Evolutionary conservation across 2,113 vertebrate genomes (phyloP), one percentile per base, ranked within the genome.

Genomic region (Eolophus roseicapilla): DNA sequence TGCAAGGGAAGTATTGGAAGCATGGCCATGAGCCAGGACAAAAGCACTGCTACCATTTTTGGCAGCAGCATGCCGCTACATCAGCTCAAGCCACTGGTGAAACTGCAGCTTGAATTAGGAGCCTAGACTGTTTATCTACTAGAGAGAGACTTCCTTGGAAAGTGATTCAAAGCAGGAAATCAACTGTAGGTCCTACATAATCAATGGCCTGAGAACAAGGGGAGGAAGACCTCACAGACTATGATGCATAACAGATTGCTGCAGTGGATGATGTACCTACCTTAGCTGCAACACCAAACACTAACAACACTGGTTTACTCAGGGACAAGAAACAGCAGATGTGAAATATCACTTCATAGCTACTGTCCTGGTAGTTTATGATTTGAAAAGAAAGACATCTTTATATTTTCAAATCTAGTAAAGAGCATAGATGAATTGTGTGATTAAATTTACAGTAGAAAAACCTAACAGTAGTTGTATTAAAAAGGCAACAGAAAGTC

Each of bases 1-100:
- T 0, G 0, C 47, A 35, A 24, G 24, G 33, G 47, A 83, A 57
- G 62, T 12, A 25, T 0, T 75, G 35, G 16, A 33, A 52, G 52
- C 0, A 13, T 47, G 84, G 88, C 63, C 13, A 9, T 1, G 7
- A 75, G 93, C 84, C 93, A 76, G 52, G 31, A 76, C 69, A 76
- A 70, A 53, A 53, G 35, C 69, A 76, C 8, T 0, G 7, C 63
- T 81, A 76, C 80, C 75, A 81, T 76, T 88, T 85, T 81, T 65
- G 69, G 63, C 75, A 81, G 50, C 31, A 10, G 44, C 18, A 19
- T 16, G 49, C 75, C 23, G 18, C 39, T 37, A n/a, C 13, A 55
- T 55, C 19, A 43, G 29, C 69, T 71, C 47, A 25, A 77, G 44
- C 9, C 27, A 21, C 55, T 80, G 31, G 23, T 67, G 49, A 70